phyloP scores from a whole-genome alignment of 2,113 vertebrate genomes.

The Hippolais icterina region DNA sequence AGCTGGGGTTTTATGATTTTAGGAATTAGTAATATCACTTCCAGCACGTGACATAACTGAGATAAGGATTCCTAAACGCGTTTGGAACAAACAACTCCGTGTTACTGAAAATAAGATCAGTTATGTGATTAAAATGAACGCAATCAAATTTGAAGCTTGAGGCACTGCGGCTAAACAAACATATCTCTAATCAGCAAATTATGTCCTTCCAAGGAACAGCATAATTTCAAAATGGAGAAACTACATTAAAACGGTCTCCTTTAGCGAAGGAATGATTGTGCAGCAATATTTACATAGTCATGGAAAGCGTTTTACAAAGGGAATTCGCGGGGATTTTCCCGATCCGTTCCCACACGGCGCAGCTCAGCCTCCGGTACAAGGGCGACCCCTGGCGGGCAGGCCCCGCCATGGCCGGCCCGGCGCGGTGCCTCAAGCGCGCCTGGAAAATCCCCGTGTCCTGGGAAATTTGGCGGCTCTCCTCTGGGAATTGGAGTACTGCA shows the following conservation, averaged over 20 bases:
- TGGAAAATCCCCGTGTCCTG: too few relatives aligned
- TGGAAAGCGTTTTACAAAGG: neutral
- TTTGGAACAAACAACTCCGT: conserved; percentile 40
- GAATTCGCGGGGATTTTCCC: neutral
- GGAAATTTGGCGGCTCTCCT: too few relatives aligned
- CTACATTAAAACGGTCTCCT: conserved; percentile 25
- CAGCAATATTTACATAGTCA: neutral
- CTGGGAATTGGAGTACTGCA: too few relatives aligned
- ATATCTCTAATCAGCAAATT: conserved; percentile 47
- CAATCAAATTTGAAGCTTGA: conserved; percentile 38
- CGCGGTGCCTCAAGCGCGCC: rapidly evolving
- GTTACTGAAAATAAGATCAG: conserved; percentile 57
- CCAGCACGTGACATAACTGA: neutral
- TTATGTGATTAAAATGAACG: conserved; percentile 59
- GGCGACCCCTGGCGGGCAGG: conserved; percentile 62
- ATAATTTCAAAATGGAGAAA: conserved; percentile 49
- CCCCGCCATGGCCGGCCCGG: neutral
- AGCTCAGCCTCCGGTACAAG: conserved; percentile 22
- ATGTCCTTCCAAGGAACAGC: conserved; percentile 35
- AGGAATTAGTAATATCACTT: neutral
- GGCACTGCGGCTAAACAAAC: conserved; percentile 51
- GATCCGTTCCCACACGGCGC: neutral
- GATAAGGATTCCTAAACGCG: conserved; percentile 24
- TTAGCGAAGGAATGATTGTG: neutral
- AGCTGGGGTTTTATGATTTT: neutral